Base-by-base conservation (phyloP, 35 echinoderm and acorn worm species). In the Ophioderma brevispina region DNA sequence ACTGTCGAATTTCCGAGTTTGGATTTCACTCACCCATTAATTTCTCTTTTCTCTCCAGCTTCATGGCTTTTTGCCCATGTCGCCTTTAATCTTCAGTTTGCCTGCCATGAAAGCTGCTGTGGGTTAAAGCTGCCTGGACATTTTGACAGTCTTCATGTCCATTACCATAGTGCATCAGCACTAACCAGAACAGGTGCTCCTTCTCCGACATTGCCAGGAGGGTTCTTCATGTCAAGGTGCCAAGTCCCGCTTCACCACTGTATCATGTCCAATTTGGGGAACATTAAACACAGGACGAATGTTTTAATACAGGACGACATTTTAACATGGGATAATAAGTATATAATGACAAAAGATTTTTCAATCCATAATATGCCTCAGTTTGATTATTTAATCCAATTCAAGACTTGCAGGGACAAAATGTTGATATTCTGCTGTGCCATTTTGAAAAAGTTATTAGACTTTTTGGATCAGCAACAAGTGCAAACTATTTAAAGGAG, bases 51-150 rank as follows among this genome's bases (percentile, higher is more conserved):
- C n/a, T n/a, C n/a, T n/a, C n/a, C 11, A 99, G 88, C 82, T 99
- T 99, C 97, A 99, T 99, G 14, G 93, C 97, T 77, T n/a, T n/a
- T 99, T 99, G 4, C 87, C 88, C 33, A 99, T 87, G 79, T 99
- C 97, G 38, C 97, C 97, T 49, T 99, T 92, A 84, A 99, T 99
- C 85, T 99, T 99, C 19, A 99, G 76, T 75, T 99, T 99, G 11
- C 97, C 97, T 21, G 82, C 81, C 97, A 99, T 99, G 81, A 99
- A 99, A 41, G 97, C 97, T 37, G 84, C 82, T 0, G 97, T 95
- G 1, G 97, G 93, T 99, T 99, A 40, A 95, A 39, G 36, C 90
- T 85, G 37, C 97, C 40, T 90, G 84, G 87, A 99, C 97, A 99
- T 95, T 80, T 99, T 99, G 35, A 95, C 38, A 99, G 91, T 91